phyloP scores from a whole-genome alignment of 92 coral and sea anemone species.

The Paramuricea clavata region DNA sequence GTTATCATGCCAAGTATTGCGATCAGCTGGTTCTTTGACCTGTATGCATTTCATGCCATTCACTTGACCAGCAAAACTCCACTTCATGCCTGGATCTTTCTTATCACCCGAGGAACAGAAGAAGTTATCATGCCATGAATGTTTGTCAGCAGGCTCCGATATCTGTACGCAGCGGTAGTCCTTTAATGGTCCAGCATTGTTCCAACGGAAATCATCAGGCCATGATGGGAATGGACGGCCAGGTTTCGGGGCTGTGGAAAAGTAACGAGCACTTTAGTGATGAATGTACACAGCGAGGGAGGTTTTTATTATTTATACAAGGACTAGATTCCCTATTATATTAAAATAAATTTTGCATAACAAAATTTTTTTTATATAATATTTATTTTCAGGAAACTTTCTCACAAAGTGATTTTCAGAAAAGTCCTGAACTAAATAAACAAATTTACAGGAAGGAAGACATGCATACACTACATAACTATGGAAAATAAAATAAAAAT shows the following conservation, averaged over 20 bases:
- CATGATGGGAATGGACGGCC: conserved; percentile 58
- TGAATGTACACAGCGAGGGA: too few species aligned
- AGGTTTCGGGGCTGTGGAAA: conserved; percentile 21
- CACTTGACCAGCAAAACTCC: conserved; percentile 53
- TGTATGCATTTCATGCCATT: conserved; percentile 56
- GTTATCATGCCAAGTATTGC: conserved; percentile 42
- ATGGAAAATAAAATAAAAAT: too few species aligned
- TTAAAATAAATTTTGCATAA: too few species aligned
- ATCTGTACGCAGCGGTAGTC: conserved; percentile 74
- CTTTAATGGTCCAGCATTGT: conserved; percentile 47
- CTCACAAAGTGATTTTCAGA: too few species aligned
- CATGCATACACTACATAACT: too few species aligned
- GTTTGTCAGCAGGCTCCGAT: conserved; percentile 63
- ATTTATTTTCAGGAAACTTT: too few species aligned
- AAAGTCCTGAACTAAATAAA: too few species aligned
- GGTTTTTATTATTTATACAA: too few species aligned
- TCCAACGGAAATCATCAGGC: conserved; percentile 76
- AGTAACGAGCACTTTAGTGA: too few species aligned
- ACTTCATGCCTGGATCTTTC: conserved; percentile 65
- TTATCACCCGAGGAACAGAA: conserved; percentile 68
- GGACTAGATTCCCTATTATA: too few species aligned
- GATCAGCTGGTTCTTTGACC: conserved; percentile 50
- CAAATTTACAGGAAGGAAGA: too few species aligned
- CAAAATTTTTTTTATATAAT: too few species aligned
- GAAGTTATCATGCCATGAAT: conserved; percentile 69